A percentile compares a stretch with the other conserved stretches of the same genome.
These are phyloP conservation scores for Merops nubicus DNA, from an alignment of 2,113 vertebrate species.

Conservation along the genomic window DNA sequence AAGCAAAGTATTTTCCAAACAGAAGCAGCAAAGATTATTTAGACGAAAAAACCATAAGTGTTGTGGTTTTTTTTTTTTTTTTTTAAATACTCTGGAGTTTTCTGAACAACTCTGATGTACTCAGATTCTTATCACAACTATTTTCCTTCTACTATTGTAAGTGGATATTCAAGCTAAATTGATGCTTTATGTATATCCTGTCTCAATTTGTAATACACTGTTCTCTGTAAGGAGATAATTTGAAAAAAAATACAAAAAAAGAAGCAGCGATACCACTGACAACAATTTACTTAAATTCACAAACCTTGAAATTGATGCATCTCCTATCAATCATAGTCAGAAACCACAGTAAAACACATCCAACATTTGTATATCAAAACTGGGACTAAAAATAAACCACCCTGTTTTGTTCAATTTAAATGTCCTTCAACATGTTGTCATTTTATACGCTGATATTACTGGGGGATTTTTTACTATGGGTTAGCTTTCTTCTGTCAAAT, in stretches of 20 bases:
- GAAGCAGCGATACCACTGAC: conserved; percentile 60
- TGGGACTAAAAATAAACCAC: conserved; percentile 34
- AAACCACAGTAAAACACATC: conserved; percentile 68
- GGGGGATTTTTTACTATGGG: conserved; percentile 30
- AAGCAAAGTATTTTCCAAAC: conserved; percentile 62
- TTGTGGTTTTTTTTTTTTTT: not conserved
- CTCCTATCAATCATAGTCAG: conserved; percentile 74
- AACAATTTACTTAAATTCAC: conserved; percentile 78
- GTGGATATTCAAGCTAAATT: conserved; percentile 72
- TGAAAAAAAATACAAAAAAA: conserved; percentile 63
- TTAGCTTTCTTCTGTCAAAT: conserved; percentile 54
- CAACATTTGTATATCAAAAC: conserved; percentile 74
- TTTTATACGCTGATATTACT: conserved; percentile 44
- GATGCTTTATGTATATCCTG: conserved; percentile 72
- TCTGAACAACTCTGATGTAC: conserved; percentile 59
- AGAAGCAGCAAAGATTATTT: conserved; percentile 41
- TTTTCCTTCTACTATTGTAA: conserved; percentile 62
- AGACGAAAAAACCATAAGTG: conserved; percentile 30
- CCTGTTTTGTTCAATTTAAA: conserved; percentile 69
- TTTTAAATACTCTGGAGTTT: conserved; percentile 64
- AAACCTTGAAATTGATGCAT: conserved; percentile 76
- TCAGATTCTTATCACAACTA: conserved; percentile 38
- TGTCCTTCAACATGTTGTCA: conserved; percentile 68
- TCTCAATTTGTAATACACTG: conserved; percentile 64
- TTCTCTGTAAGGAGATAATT: conserved; percentile 69